Base-by-base conservation (phyloP, 2,888 invertebrate species). In the Cyrtodaria siliqua region DNA sequence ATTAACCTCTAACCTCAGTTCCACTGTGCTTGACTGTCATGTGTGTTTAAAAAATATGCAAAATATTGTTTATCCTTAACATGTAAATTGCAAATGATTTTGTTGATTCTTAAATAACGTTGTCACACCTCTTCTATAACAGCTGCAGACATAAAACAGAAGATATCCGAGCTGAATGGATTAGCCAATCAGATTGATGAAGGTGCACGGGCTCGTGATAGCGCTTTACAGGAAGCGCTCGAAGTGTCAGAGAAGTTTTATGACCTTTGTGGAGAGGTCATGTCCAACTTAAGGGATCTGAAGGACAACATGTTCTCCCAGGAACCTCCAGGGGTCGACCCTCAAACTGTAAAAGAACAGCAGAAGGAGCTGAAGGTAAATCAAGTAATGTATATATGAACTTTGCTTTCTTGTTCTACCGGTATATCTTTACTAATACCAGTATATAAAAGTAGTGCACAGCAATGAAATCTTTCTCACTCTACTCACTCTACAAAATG, bases 301-400 rank as follows among this genome's bases (percentile, higher is more conserved):
- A 91, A 92, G 77, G 93, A 93, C 75, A 91, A 90, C 62, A 82
- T 92, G 44, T 74, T 84, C 49, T 91, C 91, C 1, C 92, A 92
- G 79, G 92, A 93, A 68, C 88, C 89, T 0, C 91, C 92, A 1
- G 91, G 91, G 2, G 88, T 92, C 4, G 91, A 92, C 55, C 86
- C 90, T 0, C 86, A 88, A 18, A 89, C 91, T 12, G 89, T 92
- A 38, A 84, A 86, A 61, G 92, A 92, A 72, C 93, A 93, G 74
- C 91, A 90, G 72, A 89, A 89, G 59, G 93, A 93, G 77, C 83
- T 92, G 1, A 86, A 89, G 83, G 92, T 92, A 72, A 33, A 33
- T 33, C 6, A 33, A 33, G 4, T 33, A 33, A n/a, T n/a, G n/a
- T n/a, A n/a, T n/a, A n/a, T n/a, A n/a, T n/a, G n/a, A n/a, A n/a